Percentiles rank a stretch among this genome's conserved stretches.
These are phyloP conservation scores for Ascidia mentula DNA, from an alignment of 23 tunicate species.

Conservation along the genomic window DNA sequence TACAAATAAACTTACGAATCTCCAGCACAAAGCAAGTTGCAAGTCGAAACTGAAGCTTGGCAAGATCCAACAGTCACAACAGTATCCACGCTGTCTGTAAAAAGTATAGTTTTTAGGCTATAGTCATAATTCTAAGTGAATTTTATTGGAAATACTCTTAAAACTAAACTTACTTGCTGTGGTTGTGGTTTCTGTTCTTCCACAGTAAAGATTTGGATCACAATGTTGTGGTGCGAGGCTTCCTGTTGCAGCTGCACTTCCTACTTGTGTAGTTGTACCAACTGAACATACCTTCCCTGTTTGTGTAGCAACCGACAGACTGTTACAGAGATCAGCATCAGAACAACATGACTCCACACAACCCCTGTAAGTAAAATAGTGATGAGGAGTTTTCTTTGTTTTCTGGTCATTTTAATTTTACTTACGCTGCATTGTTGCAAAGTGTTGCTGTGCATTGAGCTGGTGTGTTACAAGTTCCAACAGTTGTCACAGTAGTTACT, in stretches of 20 bases:
- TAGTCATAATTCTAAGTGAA: background rate
- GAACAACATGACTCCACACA: background rate
- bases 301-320: background rate
- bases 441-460: constrained; percentile 3
- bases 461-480: background rate
- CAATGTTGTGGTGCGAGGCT: background rate
- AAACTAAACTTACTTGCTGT: constrained; percentile 12
- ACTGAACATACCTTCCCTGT: background rate
- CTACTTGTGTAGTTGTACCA: background rate
- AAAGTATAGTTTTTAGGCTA: background rate
- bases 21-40: background rate
- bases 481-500: no score
- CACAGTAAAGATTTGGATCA: background rate
- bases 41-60: background rate
- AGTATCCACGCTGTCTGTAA: background rate
- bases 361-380: background rate
- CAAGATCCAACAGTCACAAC: background rate
- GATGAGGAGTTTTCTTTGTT: no score
- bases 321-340: background rate
- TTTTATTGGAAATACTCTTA: background rate
- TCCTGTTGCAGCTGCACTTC: background rate
- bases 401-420: no score
- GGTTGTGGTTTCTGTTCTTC: background rate
- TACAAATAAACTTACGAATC: background rate
- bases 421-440: background rate